phyloP scores from a whole-genome alignment of 1,140 invertebrate species.

The Cecropterus lyciades region DNA sequence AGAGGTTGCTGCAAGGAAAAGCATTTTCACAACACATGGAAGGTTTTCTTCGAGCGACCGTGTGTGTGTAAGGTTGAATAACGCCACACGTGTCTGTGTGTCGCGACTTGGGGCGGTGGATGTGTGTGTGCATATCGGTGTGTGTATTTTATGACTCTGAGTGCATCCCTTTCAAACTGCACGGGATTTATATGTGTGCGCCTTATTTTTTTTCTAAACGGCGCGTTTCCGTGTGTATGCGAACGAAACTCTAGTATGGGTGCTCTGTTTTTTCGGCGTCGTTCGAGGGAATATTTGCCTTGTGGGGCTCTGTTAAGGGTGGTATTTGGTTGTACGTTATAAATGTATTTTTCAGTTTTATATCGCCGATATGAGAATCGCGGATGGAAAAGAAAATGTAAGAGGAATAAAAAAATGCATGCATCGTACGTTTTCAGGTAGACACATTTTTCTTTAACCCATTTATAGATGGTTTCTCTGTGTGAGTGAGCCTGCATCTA shows the following conservation, averaged over 20 bases:
- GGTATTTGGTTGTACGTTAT: slow-evolving; percentile 45
- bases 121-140: slow-evolving; percentile 55
- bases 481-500: slow-evolving; percentile 71
- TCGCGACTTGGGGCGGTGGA: slow-evolving; percentile 49
- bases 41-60: slow-evolving; percentile 69
- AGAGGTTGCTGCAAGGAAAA: slow-evolving; percentile 83
- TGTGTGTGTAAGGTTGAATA: slow-evolving; percentile 55
- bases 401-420: slow-evolving; percentile 80
- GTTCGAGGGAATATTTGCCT: slow-evolving; percentile 42
- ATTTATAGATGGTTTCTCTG: slow-evolving; percentile 70
- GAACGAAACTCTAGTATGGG: slow-evolving; percentile 62
- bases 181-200: slow-evolving; percentile 82
- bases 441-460: slow-evolving; percentile 84
- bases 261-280: slow-evolving; percentile 66
- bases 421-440: slow-evolving; percentile 83
- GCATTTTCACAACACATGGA: slow-evolving; percentile 82
- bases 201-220: slow-evolving; percentile 82
- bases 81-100: slow-evolving; percentile 57
- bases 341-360: slow-evolving; percentile 84
- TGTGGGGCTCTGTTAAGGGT: slow-evolving; percentile 35
- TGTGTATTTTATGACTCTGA: slow-evolving; percentile 82
- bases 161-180: slow-evolving; percentile 84
- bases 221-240: slow-evolving; percentile 64
- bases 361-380: slow-evolving; percentile 84
- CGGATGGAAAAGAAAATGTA: slow-evolving; percentile 83